A percentile compares a stretch with the other conserved stretches of the same genome.
Evolutionary conservation across 2,797 vertebrate genomes (phyloP).

Genomic region (Gobionotothen gibberifrons): DNA sequence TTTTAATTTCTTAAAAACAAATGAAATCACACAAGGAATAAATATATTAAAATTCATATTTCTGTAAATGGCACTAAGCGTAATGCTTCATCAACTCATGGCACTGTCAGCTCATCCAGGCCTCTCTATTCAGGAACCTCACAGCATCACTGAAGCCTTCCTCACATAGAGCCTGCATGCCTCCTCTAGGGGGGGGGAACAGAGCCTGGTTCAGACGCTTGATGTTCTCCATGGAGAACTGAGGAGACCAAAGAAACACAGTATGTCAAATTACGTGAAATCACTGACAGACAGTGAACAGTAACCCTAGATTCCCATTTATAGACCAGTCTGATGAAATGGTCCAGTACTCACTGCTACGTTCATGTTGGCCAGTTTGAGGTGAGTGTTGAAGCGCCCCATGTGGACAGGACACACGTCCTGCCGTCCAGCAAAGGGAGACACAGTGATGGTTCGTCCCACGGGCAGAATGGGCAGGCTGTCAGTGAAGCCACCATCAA

Average conservation of each 20-base stretch:
- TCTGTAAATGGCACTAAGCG: background rate
- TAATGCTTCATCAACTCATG: background rate
- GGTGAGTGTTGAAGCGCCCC: slow-evolving; percentile 71
- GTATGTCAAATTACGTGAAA: background rate
- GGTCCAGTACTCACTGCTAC: slow-evolving; percentile 81
- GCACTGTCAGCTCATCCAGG: slow-evolving; percentile 46
- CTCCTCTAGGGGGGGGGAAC: slow-evolving; percentile 84
- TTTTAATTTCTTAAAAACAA: background rate
- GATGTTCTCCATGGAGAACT: slow-evolving; percentile 84
- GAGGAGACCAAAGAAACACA: slow-evolving; percentile 14
- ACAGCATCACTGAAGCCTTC: slow-evolving; percentile 86
- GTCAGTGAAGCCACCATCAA: slow-evolving; percentile 91
- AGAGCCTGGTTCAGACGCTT: slow-evolving; percentile 86
- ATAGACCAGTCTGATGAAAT: background rate
- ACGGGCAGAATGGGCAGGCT: slow-evolving; percentile 88
- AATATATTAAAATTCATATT: background rate
- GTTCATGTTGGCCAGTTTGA: slow-evolving; percentile 87
- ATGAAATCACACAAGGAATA: background rate
- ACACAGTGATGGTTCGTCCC: slow-evolving; percentile 90
- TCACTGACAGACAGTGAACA: background rate
- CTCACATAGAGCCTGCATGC: slow-evolving; percentile 81
- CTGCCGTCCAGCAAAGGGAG: slow-evolving; percentile 88
- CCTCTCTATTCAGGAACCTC: slow-evolving; percentile 76
- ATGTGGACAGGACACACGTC: slow-evolving; percentile 88
- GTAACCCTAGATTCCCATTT: background rate